phyloP scores from a whole-genome alignment of 2,113 vertebrate genomes.

The Trematocara zebra region DNA sequence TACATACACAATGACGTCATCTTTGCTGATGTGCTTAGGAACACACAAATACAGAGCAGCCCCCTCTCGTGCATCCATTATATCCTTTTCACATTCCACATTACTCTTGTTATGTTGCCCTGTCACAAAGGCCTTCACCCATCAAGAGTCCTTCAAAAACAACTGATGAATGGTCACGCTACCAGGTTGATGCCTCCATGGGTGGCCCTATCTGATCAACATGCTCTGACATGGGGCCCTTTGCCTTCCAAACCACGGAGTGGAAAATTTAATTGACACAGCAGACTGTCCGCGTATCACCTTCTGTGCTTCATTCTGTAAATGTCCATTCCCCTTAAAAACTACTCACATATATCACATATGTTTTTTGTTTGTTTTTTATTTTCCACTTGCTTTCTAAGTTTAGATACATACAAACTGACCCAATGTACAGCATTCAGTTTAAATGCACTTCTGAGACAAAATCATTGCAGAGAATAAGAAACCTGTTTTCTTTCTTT shows the following conservation, averaged over 20 bases:
- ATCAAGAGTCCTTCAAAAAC: slow-evolving; percentile 53
- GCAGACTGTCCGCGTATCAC: slow-evolving; percentile 18
- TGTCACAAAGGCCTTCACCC: slow-evolving; percentile 49
- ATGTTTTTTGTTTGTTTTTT: background rate
- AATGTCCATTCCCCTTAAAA: background rate
- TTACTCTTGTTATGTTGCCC: slow-evolving; percentile 42
- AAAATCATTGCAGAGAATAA: background rate
- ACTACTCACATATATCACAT: background rate
- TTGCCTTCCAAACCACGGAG: slow-evolving; percentile 18
- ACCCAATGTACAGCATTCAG: background rate
- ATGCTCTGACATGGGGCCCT: slow-evolving; percentile 51
- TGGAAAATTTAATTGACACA: slow-evolving; percentile 48
- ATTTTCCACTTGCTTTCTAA: background rate
- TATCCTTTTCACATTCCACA: slow-evolving; percentile 46
- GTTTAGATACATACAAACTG: background rate
- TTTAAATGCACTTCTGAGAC: background rate
- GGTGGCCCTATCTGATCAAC: slow-evolving; percentile 60
- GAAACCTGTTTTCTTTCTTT: background rate
- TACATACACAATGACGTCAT: slow-evolving; percentile 1
- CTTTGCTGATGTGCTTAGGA: slow-evolving; percentile 4
- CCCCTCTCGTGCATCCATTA: slow-evolving; percentile 1
- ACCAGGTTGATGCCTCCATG: slow-evolving; percentile 50
- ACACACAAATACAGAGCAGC: slow-evolving; percentile 21
- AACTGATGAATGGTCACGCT: slow-evolving; percentile 58
- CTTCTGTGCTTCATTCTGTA: background rate